phyloP scores from a whole-genome alignment of 2,888 invertebrate genomes.

The Aproaerema taeniolella region DNA sequence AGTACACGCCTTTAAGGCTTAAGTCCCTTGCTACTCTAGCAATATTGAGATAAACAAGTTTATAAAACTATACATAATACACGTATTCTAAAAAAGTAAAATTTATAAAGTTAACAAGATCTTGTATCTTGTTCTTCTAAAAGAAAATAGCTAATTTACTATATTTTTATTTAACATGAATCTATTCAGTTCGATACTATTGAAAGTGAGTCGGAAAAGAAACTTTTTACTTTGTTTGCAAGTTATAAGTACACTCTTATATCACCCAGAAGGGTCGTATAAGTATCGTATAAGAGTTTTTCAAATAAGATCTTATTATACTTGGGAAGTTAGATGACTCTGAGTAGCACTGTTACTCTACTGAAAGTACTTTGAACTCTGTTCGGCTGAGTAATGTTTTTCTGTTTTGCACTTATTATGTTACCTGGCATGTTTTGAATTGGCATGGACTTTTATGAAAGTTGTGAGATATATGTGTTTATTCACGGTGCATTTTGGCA shows the following conservation, averaged over 20 bases:
- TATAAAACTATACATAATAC: no score
- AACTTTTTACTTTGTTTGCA: conserved; percentile 13
- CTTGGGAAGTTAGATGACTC: conserved; percentile 12
- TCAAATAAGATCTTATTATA: conserved; percentile 8
- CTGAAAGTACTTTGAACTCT: conserved; percentile 1
- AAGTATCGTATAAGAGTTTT: conserved; percentile 6
- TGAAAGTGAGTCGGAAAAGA: conserved; percentile 1
- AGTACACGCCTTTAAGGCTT: no score
- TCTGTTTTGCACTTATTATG: neutral
- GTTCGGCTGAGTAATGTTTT: neutral
- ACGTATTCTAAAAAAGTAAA: no score
- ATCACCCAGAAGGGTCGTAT: conserved; percentile 10
- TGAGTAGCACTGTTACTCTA: conserved; percentile 7
- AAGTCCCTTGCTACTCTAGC: no score
- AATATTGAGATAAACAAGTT: no score
- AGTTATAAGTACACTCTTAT: conserved; percentile 7
- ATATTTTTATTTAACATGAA: conserved; percentile 1
- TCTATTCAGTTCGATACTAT: conserved; percentile 2
- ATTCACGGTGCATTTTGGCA: no score
- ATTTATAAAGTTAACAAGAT: no score
- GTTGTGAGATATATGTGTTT: no score
- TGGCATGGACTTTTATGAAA: no score
- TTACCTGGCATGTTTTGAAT: neutral
- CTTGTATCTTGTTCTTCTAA: no score
- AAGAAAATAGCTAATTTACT: no score